Evolutionary conservation across 2,888 invertebrate genomes (phyloP).

Genomic region (Dryobota labecula): DNA sequence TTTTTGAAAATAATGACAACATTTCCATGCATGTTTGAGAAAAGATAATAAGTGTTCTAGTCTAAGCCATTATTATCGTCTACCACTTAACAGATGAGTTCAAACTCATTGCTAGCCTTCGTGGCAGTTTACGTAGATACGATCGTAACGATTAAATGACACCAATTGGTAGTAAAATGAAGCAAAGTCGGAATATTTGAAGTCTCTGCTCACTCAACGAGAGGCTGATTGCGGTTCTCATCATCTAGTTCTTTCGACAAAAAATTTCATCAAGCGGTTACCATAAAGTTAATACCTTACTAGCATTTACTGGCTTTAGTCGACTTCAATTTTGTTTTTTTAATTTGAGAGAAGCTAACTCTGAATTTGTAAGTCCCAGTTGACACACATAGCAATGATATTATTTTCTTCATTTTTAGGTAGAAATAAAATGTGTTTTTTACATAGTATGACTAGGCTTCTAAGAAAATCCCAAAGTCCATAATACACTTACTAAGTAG

Average conservation of each 20-base stretch:
- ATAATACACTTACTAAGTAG: neutral
- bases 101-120: neutral
- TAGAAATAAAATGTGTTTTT: neutral
- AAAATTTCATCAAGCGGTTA: constrained; percentile 28
- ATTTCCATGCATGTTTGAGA: no score
- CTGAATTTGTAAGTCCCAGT: constrained; percentile 11
- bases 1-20: no score
- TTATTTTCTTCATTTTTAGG: neutral
- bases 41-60: neutral
- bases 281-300: constrained; percentile 24
- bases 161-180: constrained; percentile 34
- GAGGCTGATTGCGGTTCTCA: constrained; percentile 36
- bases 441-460: neutral
- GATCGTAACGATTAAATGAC: constrained; percentile 7
- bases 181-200: constrained; percentile 15
- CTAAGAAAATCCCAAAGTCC: neutral
- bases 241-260: constrained; percentile 29
- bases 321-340: constrained; percentile 35
- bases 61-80: neutral
- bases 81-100: neutral
- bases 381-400: constrained; percentile 2
- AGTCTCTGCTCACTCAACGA: constrained; percentile 25
- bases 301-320: constrained; percentile 18
- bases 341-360: constrained; percentile 11
- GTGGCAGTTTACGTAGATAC: constrained; percentile 7